Evolutionary conservation across 1,140 invertebrate genomes (phyloP), one percentile per base, ranked within the genome.

Genomic region (Augochlora pura): DNA sequence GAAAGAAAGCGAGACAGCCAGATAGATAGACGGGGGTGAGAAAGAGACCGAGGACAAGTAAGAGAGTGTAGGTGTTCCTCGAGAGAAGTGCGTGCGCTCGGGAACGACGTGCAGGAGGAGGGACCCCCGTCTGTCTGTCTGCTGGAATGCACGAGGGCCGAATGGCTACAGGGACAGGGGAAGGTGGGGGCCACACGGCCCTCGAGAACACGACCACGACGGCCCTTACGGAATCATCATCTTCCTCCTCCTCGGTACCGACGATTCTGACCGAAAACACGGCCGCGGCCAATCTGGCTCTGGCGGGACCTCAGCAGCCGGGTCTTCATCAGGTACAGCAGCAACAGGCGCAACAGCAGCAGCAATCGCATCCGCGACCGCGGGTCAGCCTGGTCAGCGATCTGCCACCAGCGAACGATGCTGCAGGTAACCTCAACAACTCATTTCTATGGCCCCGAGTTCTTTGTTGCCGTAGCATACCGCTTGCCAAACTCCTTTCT

Each of bases 111-210:
- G 84, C 60, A 74, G 78, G 77, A 82, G 85, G 86, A 87, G 82
- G 85, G 79, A 80, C 72, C 79, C 81, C 77, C 79, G 81, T 80
- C 82, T 79, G 82, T 84, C 79, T 73, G 79, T 77, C 82, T 86
- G 75, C 82, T 77, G 88, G 72, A 84, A 91, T 89, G 87, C 89
- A 89, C 86, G 86, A 91, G 85, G 87, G 82, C 85, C 88, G 88
- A 90, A 92, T 92, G 91, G 87, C 86, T 89, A 83, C 88, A 72
- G 82, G 88, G 68, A 65, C 87, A 70, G 82, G 67, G 74, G 86
- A 86, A 62, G 76, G 77, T 81, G 84, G 74, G 77, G 82, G 68
- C 77, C 77, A 81, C 80, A 83, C 88, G 81, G 80, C 85, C 84
- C 86, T 87, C 69, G 88, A 87, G 52, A 83, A 78, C 74, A 82